Evolutionary conservation across 2,113 vertebrate species (phyloP).

Genomic region (Cichladusa arquata): DNA sequence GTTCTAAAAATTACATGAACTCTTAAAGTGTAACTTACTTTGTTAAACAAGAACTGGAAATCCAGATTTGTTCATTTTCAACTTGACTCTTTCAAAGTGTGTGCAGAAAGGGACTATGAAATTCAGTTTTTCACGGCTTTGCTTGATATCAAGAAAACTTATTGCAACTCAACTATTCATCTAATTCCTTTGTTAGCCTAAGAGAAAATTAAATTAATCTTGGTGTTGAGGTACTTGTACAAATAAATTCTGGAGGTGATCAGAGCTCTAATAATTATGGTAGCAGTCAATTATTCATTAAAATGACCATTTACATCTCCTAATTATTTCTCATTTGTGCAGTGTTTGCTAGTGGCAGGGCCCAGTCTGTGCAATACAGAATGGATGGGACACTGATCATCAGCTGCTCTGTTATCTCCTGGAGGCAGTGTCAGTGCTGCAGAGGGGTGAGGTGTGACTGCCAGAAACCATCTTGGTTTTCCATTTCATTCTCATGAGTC

Average conservation of each 20-base stretch:
- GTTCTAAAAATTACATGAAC: not conserved
- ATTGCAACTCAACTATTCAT: not conserved
- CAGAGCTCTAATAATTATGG: not conserved
- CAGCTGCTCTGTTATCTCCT: not conserved
- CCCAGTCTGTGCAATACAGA: not conserved
- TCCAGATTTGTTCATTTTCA: not conserved
- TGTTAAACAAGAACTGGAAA: not conserved
- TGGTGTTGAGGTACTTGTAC: not conserved
- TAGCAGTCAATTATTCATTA: not conserved
- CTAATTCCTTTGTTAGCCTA: not conserved
- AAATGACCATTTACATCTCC: not conserved
- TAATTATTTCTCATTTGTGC: not conserved
- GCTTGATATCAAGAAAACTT: not conserved
- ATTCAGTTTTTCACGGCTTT: not conserved
- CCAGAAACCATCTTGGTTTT: not conserved
- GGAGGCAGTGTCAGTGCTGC: accelerated
- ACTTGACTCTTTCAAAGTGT: not conserved
- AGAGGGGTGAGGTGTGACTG: not conserved
- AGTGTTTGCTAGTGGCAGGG: not conserved
- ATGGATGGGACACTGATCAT: not conserved
- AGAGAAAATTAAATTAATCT: not conserved
- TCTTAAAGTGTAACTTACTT: not conserved
- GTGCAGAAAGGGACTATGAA: not conserved
- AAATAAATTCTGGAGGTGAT: not conserved
- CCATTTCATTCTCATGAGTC: not conserved